Evolutionary conservation across 1,140 invertebrate species (phyloP), one percentile per base, ranked within the genome.

Genomic region (Trachelipus rathkii): DNA sequence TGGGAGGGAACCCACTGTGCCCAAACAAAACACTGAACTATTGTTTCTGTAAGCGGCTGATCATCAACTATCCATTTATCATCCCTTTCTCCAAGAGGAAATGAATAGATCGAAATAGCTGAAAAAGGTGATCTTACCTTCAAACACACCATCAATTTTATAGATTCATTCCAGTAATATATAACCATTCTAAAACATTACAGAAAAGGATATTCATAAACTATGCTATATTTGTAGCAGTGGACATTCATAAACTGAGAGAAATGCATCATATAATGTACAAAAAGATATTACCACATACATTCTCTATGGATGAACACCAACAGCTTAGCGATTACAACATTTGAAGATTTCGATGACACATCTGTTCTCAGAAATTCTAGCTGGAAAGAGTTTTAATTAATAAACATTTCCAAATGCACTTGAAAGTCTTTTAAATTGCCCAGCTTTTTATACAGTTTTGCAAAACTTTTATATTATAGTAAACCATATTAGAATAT

Each of bases 1-100:
- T 91, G 89, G n/a, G n/a, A 87, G 77, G 90, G 87, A 84, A 93
- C 91, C 92, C 92, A 93, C 80, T 94, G 92, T 0, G 92, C 91
- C 92, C 92, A 94, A 71, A 90, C 89, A 81, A 93, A 93, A 45
- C 87, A 88, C 82, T 89, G 89, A 0, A 92, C 90, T 73, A 93
- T 86, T 0, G 85, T 76, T 68, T 84, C 83, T 19, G 68, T 87
- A 43, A 79, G 46, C 82, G 82, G 74, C 83, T 84, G 13, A 76
- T 79, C 78, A 10, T 78, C 77, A 50, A 78, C 77, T 66, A 79
- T 68, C 78, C 80, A 79, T 9, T 71, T 45, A 10, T 70, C 70
- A 33, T 77, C 75, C 23, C 68, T 71, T 72, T 76, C 46, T 15
- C 75, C 76, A 66, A 84, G 73, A 74, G 83, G 75, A 60, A 80